A percentile compares a stretch with the other conserved stretches of the same genome.
These are phyloP conservation scores for Bothrops jararaca DNA, from an alignment of 2,113 vertebrate genomes.

Conservation along the genomic window DNA sequence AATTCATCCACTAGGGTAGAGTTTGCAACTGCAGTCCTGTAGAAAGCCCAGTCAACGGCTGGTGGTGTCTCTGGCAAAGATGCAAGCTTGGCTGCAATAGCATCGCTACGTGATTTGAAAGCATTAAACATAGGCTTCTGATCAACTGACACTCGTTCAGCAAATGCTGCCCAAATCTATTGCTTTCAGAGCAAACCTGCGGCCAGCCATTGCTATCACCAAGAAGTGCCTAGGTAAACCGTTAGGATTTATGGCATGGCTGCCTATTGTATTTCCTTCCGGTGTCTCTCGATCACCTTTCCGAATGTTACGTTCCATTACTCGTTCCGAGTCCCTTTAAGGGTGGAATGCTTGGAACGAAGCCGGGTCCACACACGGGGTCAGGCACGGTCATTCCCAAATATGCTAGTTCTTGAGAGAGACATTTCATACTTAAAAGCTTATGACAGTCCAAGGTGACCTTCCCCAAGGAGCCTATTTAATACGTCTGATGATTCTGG, in stretches of 20 bases:
- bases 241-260: too few species aligned
- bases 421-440: neutral
- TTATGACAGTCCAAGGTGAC: neutral
- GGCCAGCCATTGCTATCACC: constrained; percentile 85
- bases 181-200: constrained; percentile 79
- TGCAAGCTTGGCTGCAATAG: constrained; percentile 77
- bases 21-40: constrained; percentile 78
- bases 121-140: constrained; percentile 83
- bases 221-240: too few species aligned
- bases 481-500: neutral
- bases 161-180: constrained; percentile 88
- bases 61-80: constrained; percentile 80
- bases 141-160: constrained; percentile 78
- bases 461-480: too few species aligned
- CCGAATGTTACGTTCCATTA: too few species aligned
- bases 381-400: too few species aligned
- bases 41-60: constrained; percentile 85
- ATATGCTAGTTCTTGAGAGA: neutral
- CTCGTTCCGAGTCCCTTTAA: too few species aligned
- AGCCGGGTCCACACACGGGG: too few species aligned
- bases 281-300: too few species aligned
- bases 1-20: constrained; percentile 92
- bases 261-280: too few species aligned
- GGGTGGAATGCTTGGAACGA: too few species aligned
- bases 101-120: constrained; percentile 84